Percentiles rank a stretch among this genome's conserved stretches.
These are phyloP conservation scores for Dromaius novaehollandiae DNA, from an alignment of 2,113 vertebrate species.

Conservation along the genomic window DNA sequence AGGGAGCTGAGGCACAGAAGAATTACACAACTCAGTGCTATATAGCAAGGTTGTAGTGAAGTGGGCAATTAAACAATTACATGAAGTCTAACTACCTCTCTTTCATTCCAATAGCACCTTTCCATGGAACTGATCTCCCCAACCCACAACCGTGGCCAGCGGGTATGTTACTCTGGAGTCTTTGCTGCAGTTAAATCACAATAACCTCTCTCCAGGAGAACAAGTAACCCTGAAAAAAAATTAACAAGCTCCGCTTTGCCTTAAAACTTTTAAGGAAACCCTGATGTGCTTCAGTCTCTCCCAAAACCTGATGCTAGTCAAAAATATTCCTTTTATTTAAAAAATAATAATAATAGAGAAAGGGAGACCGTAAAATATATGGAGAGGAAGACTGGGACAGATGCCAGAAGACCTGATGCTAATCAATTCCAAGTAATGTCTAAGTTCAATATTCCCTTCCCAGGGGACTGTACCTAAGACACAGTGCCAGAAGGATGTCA, in stretches of 20 bases:
- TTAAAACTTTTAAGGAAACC: neutral
- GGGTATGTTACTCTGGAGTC: neutral
- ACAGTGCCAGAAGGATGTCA: slow-evolving; percentile 43
- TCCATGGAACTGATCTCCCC: neutral
- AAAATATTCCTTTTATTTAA: neutral
- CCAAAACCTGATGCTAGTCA: neutral
- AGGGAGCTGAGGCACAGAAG: neutral
- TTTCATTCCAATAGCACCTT: neutral
- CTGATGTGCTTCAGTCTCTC: neutral
- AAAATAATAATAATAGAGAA: neutral
- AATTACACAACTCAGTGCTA: neutral
- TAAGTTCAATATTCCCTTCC: neutral
- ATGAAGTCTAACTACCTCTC: neutral
- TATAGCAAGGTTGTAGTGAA: neutral
- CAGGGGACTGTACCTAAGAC: neutral
- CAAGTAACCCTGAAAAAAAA: neutral
- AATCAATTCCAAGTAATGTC: slow-evolving; percentile 42
- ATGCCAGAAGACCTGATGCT: slow-evolving; percentile 12
- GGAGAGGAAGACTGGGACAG: neutral
- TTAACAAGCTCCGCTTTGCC: neutral
- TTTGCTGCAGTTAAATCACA: neutral
- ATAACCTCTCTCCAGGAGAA: neutral
- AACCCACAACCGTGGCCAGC: neutral
- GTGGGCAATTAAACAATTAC: neutral
- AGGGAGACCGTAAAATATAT: neutral